phyloP scores from a whole-genome alignment of 2,113 vertebrate species.

The Microcebus ravelobensis region DNA sequence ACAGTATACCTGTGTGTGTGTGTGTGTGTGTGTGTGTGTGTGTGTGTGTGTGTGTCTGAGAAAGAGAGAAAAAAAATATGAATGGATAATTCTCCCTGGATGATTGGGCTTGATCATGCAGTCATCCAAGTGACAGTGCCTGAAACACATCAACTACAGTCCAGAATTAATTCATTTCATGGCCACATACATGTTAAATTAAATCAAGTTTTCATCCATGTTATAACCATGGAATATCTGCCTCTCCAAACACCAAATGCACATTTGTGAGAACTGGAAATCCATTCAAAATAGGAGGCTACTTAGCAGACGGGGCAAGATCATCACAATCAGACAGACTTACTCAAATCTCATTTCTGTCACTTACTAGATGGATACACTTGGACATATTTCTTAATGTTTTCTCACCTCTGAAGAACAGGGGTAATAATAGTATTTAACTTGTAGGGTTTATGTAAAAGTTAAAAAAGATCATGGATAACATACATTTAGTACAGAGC shows the following conservation, averaged over 20 bases:
- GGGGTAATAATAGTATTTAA: background rate
- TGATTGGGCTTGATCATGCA: background rate
- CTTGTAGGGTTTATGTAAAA: background rate
- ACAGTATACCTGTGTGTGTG: accelerated
- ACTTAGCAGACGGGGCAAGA: background rate
- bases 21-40: background rate
- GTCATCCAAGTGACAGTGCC: background rate
- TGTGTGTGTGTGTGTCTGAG: too few species aligned
- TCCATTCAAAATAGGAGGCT: background rate
- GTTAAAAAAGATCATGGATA: background rate
- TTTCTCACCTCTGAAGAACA: background rate
- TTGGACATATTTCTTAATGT: background rate
- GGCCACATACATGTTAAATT: background rate
- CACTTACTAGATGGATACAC: background rate
- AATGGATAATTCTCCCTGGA: background rate
- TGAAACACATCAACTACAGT: background rate
- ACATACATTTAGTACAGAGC: background rate
- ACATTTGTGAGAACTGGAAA: constrained; percentile 4
- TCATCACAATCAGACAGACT: background rate
- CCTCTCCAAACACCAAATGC: background rate
- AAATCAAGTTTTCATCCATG: background rate
- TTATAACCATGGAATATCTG: background rate
- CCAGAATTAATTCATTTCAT: background rate
- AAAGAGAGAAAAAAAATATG: background rate
- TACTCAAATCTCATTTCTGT: background rate